These are phyloP conservation scores for Pegoplata infirma DNA, from an alignment of 2,888 invertebrate genomes.

Conservation along the genomic window DNA sequence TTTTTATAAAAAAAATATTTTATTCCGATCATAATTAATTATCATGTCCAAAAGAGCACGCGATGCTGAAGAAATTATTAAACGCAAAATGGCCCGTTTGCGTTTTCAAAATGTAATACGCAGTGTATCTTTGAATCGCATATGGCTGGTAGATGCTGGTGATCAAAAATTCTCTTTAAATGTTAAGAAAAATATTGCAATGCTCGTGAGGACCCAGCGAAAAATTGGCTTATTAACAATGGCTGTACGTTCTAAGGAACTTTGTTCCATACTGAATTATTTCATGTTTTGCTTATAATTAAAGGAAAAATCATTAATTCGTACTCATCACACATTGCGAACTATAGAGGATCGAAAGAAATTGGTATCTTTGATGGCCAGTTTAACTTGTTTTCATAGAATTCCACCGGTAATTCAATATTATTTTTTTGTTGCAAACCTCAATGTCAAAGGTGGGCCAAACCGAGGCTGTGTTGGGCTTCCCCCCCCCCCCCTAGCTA, in stretches of 20 bases:
- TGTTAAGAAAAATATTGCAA: slow-evolving; percentile 79
- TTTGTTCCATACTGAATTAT: background rate
- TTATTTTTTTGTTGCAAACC: too few relatives aligned
- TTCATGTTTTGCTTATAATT: slow-evolving; percentile 58
- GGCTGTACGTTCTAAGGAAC: slow-evolving; percentile 74
- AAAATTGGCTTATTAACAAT: slow-evolving; percentile 79
- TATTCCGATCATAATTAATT: background rate
- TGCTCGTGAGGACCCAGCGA: slow-evolving; percentile 79
- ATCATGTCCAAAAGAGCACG: slow-evolving; percentile 63
- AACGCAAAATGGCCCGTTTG: slow-evolving; percentile 79
- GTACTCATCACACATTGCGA: slow-evolving; percentile 80
- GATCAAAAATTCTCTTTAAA: slow-evolving; percentile 66
- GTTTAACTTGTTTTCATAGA: slow-evolving; percentile 81
- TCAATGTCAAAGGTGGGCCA: too few relatives aligned
- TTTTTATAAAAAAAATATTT: background rate
- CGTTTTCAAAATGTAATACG: slow-evolving; percentile 81
- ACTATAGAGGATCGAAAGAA: slow-evolving; percentile 82
- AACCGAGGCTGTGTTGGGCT: too few relatives aligned
- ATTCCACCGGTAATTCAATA: slow-evolving; percentile 80
- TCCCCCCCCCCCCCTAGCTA: too few relatives aligned
- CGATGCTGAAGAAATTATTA: slow-evolving; percentile 60
- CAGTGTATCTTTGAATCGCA: slow-evolving; percentile 80
- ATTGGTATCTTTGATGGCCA: slow-evolving; percentile 81
- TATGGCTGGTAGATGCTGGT: slow-evolving; percentile 67
- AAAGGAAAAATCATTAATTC: slow-evolving; percentile 82